Evolutionary conservation across 2,797 vertebrate species (phyloP).

Genomic region (Chloroceryle inda): DNA sequence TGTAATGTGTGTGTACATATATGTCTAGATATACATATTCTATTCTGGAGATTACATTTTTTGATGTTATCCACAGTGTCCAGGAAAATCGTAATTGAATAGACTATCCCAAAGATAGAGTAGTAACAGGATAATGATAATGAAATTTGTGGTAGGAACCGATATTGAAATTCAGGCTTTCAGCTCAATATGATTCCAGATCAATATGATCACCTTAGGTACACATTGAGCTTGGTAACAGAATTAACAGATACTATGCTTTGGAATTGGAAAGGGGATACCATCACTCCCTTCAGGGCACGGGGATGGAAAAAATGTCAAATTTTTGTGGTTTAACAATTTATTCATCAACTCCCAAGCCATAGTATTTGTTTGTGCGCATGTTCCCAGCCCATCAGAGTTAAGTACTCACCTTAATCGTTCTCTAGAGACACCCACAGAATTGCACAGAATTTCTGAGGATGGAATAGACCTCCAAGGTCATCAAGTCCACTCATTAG

Average conservation of each 20-base stretch:
- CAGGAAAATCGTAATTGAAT: not conserved
- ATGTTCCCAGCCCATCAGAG: not conserved
- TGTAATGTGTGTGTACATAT: not conserved
- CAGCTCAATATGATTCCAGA: not conserved
- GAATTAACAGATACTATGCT: not conserved
- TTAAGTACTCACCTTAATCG: not conserved
- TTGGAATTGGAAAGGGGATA: not conserved
- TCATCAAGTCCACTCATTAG: not conserved
- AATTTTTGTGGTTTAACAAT: not conserved
- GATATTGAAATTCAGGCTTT: not conserved
- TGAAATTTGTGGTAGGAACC: not conserved
- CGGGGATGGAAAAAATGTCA: not conserved
- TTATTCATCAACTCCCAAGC: not conserved
- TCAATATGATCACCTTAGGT: not conserved
- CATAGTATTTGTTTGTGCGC: not conserved
- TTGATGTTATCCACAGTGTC: not conserved
- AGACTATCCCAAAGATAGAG: not conserved
- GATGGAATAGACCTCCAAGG: no score
- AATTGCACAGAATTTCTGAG: no score
- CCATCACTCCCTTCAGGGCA: not conserved
- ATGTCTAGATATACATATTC: not conserved
- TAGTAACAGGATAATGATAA: not conserved
- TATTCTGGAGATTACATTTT: not conserved
- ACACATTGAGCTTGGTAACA: not conserved
- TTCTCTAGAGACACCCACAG: not conserved